These are phyloP conservation scores for Papilio aristodemus DNA, from an alignment of 1,140 invertebrate genomes.

Conservation along the genomic window DNA sequence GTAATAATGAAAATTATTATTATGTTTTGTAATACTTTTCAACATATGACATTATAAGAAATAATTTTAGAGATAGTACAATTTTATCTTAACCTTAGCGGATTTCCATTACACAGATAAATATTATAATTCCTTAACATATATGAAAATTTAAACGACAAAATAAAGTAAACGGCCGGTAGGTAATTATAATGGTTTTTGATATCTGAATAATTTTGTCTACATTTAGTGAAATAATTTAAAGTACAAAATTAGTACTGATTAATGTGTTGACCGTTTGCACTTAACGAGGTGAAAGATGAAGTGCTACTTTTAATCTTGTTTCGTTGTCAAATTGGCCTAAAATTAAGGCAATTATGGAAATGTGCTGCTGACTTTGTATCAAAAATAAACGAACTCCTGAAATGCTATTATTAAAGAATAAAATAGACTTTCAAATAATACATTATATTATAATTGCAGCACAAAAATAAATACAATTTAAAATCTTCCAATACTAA, in stretches of 20 bases:
- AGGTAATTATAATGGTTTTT: not conserved
- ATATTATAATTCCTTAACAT: too few relatives aligned
- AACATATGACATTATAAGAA: too few relatives aligned
- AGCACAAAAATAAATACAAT: too few relatives aligned
- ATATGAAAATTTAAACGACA: not conserved
- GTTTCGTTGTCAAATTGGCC: slow-evolving; percentile 31
- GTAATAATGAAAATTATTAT: too few relatives aligned
- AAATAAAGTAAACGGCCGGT: not conserved
- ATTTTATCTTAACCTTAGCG: too few relatives aligned
- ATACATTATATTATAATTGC: too few relatives aligned
- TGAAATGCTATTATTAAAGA: not conserved
- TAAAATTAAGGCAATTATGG: slow-evolving; percentile 31
- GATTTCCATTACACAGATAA: too few relatives aligned
- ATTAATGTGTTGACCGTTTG: slow-evolving; percentile 27
- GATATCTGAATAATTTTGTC: not conserved
- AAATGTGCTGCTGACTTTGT: slow-evolving; percentile 26
- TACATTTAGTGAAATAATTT: not conserved
- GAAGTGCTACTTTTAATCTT: slow-evolving; percentile 32
- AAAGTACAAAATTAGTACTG: slow-evolving; percentile 11
- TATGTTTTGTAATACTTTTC: too few relatives aligned
- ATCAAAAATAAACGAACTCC: not conserved
- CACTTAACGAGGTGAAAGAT: slow-evolving; percentile 31
- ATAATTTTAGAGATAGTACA: too few relatives aligned
- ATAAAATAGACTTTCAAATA: not conserved
- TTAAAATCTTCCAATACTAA: too few relatives aligned